Evolutionary conservation across 2,113 vertebrate species (phyloP).

Genomic region (Tringa solitaria): DNA sequence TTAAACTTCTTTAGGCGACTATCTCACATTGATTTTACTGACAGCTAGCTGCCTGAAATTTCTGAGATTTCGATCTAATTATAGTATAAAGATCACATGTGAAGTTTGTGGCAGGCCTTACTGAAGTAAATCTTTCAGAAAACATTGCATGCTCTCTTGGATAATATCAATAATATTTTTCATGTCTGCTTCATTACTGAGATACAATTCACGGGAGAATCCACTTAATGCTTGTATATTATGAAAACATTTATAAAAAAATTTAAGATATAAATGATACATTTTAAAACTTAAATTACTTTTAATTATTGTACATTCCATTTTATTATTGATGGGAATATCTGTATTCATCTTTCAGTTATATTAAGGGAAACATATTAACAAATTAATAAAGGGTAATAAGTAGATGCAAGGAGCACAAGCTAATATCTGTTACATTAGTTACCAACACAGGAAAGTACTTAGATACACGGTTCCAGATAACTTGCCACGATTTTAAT

Average conservation of each 20-base stretch:
- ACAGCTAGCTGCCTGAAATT: background rate
- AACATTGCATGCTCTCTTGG: background rate
- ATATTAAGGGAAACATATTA: background rate
- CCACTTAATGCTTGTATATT: background rate
- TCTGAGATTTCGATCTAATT: conserved; percentile 8
- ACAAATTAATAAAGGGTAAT: background rate
- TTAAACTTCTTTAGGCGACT: conserved; percentile 1
- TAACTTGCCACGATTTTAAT: background rate
- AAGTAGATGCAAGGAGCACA: background rate
- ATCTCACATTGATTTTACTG: background rate
- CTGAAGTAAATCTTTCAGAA: background rate
- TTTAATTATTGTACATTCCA: background rate
- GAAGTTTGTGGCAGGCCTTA: background rate
- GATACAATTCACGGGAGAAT: background rate
- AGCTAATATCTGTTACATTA: background rate
- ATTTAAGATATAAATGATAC: background rate
- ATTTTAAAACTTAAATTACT: background rate
- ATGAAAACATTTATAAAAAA: background rate
- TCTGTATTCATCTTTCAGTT: background rate
- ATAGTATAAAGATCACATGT: background rate
- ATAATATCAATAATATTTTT: background rate
- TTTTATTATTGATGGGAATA: background rate
- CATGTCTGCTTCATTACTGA: background rate
- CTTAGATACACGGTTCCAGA: background rate
- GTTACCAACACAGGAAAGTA: background rate